Base-by-base conservation (phyloP, 2,113 vertebrate genomes). In the Spea multiplicata region DNA sequence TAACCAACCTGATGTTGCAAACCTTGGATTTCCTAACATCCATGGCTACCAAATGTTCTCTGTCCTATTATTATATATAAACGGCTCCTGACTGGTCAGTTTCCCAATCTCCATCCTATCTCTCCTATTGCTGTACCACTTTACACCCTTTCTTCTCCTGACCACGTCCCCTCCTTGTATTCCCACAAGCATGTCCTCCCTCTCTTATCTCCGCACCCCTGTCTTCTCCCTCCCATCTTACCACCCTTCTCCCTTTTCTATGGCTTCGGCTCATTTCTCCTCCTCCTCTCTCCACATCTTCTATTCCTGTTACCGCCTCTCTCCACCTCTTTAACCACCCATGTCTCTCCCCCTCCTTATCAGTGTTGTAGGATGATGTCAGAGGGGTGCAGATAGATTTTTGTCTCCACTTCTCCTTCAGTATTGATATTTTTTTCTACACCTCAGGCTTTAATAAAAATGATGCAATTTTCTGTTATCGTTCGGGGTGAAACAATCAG, bases 331-430 rank as follows among this genome's bases (percentile, higher is more conserved):
- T 66, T 70, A 45, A 55, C 16, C 16, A 12, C 65, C 65, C 49
- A 14, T 44, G 4, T 66, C 65, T 62, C 65, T 67, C 45, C 65
- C 66, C 74, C 16, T 66, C 13, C 64, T 55, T 49, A 53, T 49
- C 50, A n/a, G 13, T 76, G 44, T 57, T 77, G 66, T 44, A 44
- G 13, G 16, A 62, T 77, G 75, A 77, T 70, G 75, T 77, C 75
- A 76, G 44, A 69, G 44, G 46, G 75, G 66, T 77, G 55, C 67
- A 77, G 44, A 52, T 46, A 77, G 44, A 71, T 48, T 16, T 57
- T 6, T 9, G 13, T 30, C 55, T 70, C 67, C 3, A 45, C 66
- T 77, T 77, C 75, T 71, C 75, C 75, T 77, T 77, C 55, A 71
- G 66, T 67, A 5, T 10, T 30, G 30, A 30, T 30, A 30, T 30